These are phyloP conservation scores for Rhagoletis pomonella DNA, from an alignment of 1,140 invertebrate genomes.

Conservation along the genomic window DNA sequence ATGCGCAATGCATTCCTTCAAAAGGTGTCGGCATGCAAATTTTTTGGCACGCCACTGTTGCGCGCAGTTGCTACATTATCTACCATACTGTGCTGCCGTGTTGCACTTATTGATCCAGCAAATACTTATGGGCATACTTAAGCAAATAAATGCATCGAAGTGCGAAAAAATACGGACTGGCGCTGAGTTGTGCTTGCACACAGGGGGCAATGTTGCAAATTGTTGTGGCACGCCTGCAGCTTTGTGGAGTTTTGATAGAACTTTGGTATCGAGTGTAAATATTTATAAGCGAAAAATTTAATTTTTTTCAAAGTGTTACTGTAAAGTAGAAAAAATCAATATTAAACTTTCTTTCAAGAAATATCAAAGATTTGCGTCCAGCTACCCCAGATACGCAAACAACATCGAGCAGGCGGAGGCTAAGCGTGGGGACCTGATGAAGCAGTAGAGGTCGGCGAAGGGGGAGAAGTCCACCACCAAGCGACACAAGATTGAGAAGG, in stretches of 20 bases:
- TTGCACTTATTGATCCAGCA: constrained; percentile 49
- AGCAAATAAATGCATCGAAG: constrained; percentile 50
- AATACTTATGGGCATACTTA: constrained; percentile 48
- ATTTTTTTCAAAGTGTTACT: too few relatives aligned
- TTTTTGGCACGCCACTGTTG: constrained; percentile 51
- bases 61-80: too few relatives aligned
- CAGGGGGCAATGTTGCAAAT: constrained; percentile 13
- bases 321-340: too few relatives aligned
- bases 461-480: too few relatives aligned
- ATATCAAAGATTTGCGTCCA: too few relatives aligned
- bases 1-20: not conserved
- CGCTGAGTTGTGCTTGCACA: constrained; percentile 32
- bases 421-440: too few relatives aligned
- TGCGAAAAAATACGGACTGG: constrained; percentile 54
- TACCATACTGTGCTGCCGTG: not conserved
- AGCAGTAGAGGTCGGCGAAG: too few relatives aligned
- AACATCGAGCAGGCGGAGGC: too few relatives aligned
- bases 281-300: too few relatives aligned
- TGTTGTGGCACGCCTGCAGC: constrained; percentile 42
- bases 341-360: too few relatives aligned
- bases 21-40: constrained; percentile 51
- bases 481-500: too few relatives aligned
- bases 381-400: too few relatives aligned
- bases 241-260: not conserved
- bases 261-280: not conserved